Conservation (phyloP, 2,888 invertebrate species). For the Terebella lapidaria region DNA sequence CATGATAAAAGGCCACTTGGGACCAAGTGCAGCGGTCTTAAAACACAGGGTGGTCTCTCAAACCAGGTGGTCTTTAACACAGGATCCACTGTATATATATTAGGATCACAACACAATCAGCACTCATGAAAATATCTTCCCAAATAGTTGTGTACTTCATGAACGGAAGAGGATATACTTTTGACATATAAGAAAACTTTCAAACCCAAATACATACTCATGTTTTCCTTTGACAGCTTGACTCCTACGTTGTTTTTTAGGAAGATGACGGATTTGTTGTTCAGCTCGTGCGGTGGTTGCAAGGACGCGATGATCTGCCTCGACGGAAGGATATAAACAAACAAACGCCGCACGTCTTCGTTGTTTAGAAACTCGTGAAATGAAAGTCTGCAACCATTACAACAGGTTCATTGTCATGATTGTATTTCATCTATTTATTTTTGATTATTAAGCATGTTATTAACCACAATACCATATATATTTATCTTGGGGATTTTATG, state of each 20-base stretch:
- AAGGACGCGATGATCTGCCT: constrained; percentile 42
- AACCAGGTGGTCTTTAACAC: no score
- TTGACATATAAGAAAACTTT: not conserved
- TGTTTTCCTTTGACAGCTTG: constrained; percentile 50
- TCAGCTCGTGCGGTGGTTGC: constrained; percentile 43
- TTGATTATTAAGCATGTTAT: no score
- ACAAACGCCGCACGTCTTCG: constrained; percentile 49
- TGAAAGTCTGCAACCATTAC: constrained; percentile 37
- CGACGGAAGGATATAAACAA: constrained; percentile 39
- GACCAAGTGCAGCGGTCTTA: no score
- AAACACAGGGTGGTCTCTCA: no score
- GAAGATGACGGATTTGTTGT: constrained; percentile 49
- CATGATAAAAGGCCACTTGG: no score
- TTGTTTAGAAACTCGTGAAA: constrained; percentile 52
- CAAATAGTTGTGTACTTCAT: no score
- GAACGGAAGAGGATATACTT: constrained; percentile 2
- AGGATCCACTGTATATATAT: no score
- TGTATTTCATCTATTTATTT: no score
- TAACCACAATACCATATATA: no score
- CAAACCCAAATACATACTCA: constrained; percentile 40
- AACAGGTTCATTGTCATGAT: not conserved
- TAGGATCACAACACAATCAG: no score
- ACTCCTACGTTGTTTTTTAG: constrained; percentile 47
- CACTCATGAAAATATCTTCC: no score
- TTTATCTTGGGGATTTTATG: no score